Conservation (phyloP, 2,797 vertebrate genomes). For the Miichthys miiuy region DNA sequence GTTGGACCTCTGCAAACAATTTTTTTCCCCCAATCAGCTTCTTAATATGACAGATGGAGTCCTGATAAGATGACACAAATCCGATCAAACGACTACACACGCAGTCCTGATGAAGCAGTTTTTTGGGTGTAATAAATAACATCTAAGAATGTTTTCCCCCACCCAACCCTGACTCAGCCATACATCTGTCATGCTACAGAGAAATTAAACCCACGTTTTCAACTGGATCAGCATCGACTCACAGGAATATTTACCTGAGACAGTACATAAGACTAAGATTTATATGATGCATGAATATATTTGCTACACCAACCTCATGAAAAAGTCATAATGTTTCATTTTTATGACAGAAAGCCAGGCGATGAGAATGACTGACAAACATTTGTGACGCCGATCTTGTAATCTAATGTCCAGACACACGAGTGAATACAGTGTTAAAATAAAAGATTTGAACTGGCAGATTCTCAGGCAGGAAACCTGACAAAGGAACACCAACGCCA, state of each 20-base stretch:
- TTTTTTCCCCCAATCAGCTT: not conserved
- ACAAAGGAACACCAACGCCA: slow-evolving; percentile 25
- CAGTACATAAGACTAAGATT: not conserved
- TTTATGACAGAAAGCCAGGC: not conserved
- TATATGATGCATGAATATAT: not conserved
- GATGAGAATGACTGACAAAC: not conserved
- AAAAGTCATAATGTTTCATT: too few species aligned
- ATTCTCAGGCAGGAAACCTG: not conserved
- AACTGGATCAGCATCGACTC: not conserved
- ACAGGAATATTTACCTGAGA: not conserved
- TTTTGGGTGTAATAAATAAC: not conserved
- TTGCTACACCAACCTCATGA: not conserved
- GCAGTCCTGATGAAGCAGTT: not conserved
- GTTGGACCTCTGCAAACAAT: not conserved
- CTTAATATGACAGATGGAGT: too few species aligned
- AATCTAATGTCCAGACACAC: not conserved
- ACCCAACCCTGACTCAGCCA: not conserved
- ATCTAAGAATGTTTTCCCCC: not conserved
- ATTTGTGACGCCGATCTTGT: too few species aligned
- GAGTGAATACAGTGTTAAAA: not conserved
- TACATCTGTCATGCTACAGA: not conserved
- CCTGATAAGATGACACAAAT: not conserved
- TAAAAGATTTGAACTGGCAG: not conserved
- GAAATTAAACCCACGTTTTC: not conserved
- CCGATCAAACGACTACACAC: not conserved